Percentiles rank a stretch among this genome's conserved stretches.
These are phyloP conservation scores for Pelecanus crispus DNA, from an alignment of 2,113 vertebrate genomes.

Conservation along the genomic window DNA sequence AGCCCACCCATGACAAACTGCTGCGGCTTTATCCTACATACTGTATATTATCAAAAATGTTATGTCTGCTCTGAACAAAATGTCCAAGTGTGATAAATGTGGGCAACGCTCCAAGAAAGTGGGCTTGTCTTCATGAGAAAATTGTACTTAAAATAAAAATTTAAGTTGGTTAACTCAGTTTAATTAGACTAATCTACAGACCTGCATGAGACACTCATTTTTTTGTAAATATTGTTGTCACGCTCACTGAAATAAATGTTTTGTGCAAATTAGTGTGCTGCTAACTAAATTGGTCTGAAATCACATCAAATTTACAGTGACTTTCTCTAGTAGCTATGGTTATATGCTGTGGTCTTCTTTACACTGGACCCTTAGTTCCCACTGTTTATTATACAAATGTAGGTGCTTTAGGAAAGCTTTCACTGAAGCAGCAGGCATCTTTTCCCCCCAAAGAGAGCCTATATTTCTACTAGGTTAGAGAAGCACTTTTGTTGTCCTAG, in stretches of 20 bases:
- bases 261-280: background rate
- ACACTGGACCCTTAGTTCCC: background rate
- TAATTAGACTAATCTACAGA: slow-evolving; percentile 2
- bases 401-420: background rate
- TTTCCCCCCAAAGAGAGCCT: background rate
- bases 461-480: background rate
- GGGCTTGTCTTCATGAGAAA: background rate
- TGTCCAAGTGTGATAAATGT: slow-evolving; percentile 28
- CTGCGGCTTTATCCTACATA: background rate
- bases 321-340: background rate
- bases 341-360: background rate
- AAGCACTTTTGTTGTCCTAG: background rate
- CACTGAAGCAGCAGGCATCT: background rate
- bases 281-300: background rate
- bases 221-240: background rate
- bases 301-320: background rate
- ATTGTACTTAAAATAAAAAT: background rate
- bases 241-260: background rate
- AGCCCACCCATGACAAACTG: slow-evolving; percentile 45
- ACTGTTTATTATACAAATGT: background rate
- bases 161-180: background rate
- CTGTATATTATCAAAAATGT: slow-evolving; percentile 20
- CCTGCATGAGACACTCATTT: background rate
- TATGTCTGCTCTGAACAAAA: slow-evolving; percentile 49
- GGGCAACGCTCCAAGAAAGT: background rate